These are phyloP conservation scores for Podargus strigoides DNA, from an alignment of 2,797 vertebrate species.

Conservation along the genomic window DNA sequence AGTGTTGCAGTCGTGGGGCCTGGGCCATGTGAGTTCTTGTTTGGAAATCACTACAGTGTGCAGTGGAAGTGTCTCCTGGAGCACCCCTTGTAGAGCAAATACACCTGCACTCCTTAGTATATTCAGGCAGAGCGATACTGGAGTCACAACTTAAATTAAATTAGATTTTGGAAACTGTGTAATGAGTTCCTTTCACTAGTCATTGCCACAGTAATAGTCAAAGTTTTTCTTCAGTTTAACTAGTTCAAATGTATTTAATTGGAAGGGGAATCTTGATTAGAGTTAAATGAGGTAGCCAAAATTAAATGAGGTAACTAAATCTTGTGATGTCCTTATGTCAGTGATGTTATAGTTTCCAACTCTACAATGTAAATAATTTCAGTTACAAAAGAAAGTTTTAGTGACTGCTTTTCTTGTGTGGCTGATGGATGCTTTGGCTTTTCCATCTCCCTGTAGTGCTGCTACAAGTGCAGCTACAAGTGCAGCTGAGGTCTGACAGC, in stretches of 20 bases:
- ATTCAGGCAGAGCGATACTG: background rate
- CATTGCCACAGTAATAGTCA: background rate
- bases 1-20: too few relatives aligned
- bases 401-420: background rate
- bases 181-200: background rate
- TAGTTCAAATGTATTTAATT: background rate
- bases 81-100: background rate
- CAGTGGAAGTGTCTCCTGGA: background rate
- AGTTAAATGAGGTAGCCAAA: background rate
- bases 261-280: background rate
- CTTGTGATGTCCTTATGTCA: background rate
- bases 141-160: rapidly evolving
- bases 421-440: too few relatives aligned
- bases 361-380: background rate
- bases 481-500: too few relatives aligned
- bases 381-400: background rate
- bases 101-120: rapidly evolving
- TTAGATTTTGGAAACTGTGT: background rate
- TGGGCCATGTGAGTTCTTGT: background rate
- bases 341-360: background rate
- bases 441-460: too few relatives aligned
- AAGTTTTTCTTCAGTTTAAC: background rate
- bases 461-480: too few relatives aligned
- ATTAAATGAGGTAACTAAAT: background rate
- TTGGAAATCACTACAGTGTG: rapidly evolving